These are phyloP conservation scores for Potorous gilbertii DNA, from an alignment of 2,797 vertebrate genomes.

Conservation along the genomic window DNA sequence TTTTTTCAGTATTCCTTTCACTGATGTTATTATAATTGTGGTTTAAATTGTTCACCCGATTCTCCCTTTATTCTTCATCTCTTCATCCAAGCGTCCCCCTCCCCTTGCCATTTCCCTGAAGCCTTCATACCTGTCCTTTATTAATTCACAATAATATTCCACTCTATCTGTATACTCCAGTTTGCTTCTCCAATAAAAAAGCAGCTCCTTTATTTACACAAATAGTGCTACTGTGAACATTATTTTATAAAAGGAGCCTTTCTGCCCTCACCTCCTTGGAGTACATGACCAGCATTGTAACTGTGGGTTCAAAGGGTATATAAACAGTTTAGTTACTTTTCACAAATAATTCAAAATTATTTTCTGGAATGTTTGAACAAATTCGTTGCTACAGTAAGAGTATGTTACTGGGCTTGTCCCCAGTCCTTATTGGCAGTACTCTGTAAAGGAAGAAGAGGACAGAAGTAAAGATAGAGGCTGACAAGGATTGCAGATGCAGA, in stretches of 20 bases:
- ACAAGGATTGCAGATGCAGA: neutral
- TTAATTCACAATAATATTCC: neutral
- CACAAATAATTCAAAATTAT: neutral
- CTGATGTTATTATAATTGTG: neutral
- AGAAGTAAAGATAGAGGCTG: neutral
- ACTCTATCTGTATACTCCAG: neutral
- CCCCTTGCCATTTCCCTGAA: neutral
- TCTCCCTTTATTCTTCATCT: neutral
- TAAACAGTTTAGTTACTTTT: neutral
- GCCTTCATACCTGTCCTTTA: neutral
- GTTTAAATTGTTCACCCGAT: neutral
- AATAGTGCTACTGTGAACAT: neutral
- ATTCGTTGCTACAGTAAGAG: neutral
- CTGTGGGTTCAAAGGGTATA: neutral
- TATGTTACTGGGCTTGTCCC: neutral
- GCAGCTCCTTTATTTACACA: neutral
- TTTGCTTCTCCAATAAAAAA: neutral
- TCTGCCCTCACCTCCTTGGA: neutral
- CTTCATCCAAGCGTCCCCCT: neutral
- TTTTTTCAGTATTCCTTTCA: neutral
- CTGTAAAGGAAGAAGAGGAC: neutral
- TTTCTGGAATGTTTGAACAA: neutral
- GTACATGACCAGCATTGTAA: neutral
- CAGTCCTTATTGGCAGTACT: neutral
- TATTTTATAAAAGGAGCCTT: neutral